Conservation (phyloP, 2,888 invertebrate genomes). For the Dexiosoma caninum region DNA sequence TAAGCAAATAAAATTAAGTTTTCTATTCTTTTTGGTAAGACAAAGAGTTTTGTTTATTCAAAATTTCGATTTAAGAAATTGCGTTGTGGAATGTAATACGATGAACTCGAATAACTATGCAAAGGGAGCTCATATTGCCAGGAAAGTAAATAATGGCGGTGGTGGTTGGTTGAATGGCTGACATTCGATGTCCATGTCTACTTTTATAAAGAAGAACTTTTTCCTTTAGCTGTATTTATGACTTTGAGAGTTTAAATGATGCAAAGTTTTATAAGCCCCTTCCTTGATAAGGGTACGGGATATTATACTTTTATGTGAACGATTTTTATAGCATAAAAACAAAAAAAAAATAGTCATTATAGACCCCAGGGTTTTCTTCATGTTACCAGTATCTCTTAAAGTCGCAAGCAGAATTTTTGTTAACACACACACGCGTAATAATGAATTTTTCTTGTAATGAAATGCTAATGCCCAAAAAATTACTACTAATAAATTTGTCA, state of each 20-base stretch:
- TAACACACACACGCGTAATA: too few relatives aligned
- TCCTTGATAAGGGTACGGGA: neutral
- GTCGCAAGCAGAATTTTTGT: too few relatives aligned
- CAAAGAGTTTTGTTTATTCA: neutral
- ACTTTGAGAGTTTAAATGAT: neutral
- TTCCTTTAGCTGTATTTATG: neutral
- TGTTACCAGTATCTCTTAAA: too few relatives aligned
- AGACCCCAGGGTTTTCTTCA: too few relatives aligned
- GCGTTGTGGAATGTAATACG: conserved; percentile 54
- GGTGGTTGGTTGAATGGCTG: neutral
- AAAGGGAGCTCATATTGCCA: neutral
- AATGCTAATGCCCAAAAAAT: too few relatives aligned
- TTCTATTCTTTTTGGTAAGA: conserved; percentile 28
- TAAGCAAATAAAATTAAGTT: conserved; percentile 30
- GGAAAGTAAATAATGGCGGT: neutral
- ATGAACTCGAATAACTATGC: conserved; percentile 2
- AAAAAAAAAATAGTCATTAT: too few relatives aligned
- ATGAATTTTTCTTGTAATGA: too few relatives aligned
- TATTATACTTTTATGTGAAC: too few relatives aligned
- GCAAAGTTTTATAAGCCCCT: neutral
- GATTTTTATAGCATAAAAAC: too few relatives aligned
- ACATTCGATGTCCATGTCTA: neutral
- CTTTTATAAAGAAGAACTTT: neutral
- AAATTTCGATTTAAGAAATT: conserved; percentile 16
- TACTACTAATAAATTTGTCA: too few relatives aligned